Evolutionary conservation across 2,797 vertebrate species (phyloP).

Genomic region (Nyctibius grandis): DNA sequence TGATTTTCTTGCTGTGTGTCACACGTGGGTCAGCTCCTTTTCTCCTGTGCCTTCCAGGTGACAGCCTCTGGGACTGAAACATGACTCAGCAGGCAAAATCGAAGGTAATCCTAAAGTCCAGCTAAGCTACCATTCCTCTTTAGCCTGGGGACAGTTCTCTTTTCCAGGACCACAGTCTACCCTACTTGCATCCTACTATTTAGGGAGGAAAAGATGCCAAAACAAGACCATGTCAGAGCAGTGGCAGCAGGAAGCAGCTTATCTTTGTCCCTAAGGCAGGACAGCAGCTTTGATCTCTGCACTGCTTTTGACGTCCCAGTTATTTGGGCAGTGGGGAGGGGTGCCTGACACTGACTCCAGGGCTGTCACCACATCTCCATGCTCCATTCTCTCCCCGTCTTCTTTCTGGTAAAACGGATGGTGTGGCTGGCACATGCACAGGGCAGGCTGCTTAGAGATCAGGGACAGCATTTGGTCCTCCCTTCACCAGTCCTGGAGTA

Average conservation of each 20-base stretch:
- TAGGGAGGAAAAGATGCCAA: not conserved
- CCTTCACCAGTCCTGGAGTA: not conserved
- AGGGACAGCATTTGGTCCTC: not conserved
- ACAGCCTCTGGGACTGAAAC: not conserved
- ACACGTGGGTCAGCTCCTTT: not conserved
- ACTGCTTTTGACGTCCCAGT: not conserved
- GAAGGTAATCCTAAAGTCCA: not conserved
- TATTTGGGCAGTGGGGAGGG: not conserved
- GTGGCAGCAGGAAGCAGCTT: not conserved
- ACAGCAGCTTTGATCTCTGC: not conserved
- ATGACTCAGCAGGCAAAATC: not conserved
- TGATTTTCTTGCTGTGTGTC: not conserved
- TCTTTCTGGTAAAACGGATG: not conserved
- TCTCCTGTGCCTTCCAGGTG: not conserved
- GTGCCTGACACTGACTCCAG: not conserved
- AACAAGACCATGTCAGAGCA: not conserved
- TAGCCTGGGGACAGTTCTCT: not conserved
- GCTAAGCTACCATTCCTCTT: not conserved
- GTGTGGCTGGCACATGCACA: rapidly evolving
- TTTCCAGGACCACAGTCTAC: not conserved
- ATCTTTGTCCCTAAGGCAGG: not conserved
- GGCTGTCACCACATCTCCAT: not conserved
- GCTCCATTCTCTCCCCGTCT: not conserved
- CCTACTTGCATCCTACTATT: not conserved
- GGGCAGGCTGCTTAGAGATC: not conserved